phyloP scores from a whole-genome alignment of 2,113 vertebrate genomes.

The Mionectes macconnelli region DNA sequence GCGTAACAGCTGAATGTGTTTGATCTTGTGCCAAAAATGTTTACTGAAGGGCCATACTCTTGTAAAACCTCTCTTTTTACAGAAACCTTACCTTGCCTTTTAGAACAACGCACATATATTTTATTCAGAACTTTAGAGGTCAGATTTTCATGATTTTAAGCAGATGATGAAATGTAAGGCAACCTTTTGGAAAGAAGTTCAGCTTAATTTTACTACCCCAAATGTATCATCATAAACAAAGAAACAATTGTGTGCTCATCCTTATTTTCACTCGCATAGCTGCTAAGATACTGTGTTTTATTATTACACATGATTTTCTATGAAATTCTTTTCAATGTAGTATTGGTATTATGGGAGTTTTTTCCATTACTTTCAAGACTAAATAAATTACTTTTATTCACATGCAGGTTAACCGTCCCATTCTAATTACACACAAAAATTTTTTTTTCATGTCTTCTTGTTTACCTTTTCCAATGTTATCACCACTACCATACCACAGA shows the following conservation, averaged over 20 bases:
- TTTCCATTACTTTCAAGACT: not conserved
- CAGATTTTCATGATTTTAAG: not conserved
- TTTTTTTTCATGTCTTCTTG: not conserved
- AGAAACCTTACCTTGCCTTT: not conserved
- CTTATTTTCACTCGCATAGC: not conserved
- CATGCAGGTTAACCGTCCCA: not conserved
- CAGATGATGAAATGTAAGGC: not conserved
- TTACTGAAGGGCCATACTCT: not conserved
- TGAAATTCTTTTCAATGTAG: not conserved
- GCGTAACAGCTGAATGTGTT: not conserved
- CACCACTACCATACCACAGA: not conserved
- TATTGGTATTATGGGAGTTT: not conserved
- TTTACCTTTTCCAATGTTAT: not conserved
- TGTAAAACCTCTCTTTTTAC: not conserved
- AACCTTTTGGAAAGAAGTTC: not conserved
- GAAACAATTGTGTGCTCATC: not conserved
- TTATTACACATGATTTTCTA: not conserved
- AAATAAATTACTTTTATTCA: not conserved
- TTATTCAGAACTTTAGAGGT: not conserved
- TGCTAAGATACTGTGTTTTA: not conserved
- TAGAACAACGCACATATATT: not conserved
- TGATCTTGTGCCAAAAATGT: not conserved
- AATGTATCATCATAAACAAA: not conserved
- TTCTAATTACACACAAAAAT: not conserved
- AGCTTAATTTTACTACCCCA: not conserved